Evolutionary conservation across 2,113 vertebrate species (phyloP).

Genomic region (Colinus virginianus): DNA sequence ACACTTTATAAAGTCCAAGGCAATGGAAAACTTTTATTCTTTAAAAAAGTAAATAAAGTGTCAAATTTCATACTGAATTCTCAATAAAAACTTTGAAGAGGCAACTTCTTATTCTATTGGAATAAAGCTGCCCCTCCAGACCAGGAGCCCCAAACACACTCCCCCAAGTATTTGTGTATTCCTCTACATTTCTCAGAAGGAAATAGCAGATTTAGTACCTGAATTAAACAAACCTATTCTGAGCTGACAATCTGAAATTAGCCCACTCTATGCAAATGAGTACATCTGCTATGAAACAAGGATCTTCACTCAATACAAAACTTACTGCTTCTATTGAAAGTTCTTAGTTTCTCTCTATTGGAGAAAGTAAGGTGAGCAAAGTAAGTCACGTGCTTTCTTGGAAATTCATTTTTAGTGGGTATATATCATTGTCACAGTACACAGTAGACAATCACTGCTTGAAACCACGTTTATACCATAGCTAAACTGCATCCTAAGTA

Average conservation of each 20-base stretch:
- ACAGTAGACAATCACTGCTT: neutral
- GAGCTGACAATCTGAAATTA: slow-evolving; percentile 14
- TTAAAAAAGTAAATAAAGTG: neutral
- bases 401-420: slow-evolving; percentile 24
- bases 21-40: neutral
- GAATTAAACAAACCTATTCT: neutral
- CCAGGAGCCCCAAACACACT: neutral
- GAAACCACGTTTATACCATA: neutral
- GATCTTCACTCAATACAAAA: slow-evolving; percentile 54
- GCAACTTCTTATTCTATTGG: neutral
- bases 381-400: slow-evolving; percentile 55
- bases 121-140: neutral
- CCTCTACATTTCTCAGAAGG: neutral
- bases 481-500: neutral
- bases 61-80: neutral
- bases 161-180: neutral
- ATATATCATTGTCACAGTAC: neutral
- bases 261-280: slow-evolving; percentile 51
- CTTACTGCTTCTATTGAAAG: neutral
- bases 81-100: neutral
- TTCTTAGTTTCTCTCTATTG: slow-evolving; percentile 52
- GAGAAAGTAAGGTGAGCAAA: slow-evolving; percentile 39
- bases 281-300: neutral
- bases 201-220: neutral
- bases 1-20: neutral